Evolutionary conservation across 2,113 vertebrate genomes (phyloP), one percentile per base, ranked within the genome.

Genomic region (Phainopepla nitens): DNA sequence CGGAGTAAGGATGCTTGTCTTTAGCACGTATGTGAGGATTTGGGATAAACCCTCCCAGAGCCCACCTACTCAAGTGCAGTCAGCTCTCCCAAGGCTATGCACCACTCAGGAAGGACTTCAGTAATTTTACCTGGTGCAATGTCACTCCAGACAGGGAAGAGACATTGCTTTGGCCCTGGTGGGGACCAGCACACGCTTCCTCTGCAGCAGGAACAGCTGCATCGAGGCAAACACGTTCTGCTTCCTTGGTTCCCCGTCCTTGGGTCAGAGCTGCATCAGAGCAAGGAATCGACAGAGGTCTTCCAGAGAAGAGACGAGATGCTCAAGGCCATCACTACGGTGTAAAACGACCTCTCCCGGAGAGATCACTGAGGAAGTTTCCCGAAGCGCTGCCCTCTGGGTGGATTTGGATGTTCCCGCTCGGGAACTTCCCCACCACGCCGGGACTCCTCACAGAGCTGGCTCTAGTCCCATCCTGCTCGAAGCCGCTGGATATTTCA

Each of bases 21-120:
- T 36, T 15, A 33, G n/a, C 42, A 13, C 0, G 0, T 1, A 0
- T 5, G 33, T 24, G 42, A 69, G 50, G 24, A 22, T 36, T 41
- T 66, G 51, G 79, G 39, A 53, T 35, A 41, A 73, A 8, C 7
- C 14, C 49, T 45, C 33, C 22, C 62, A 17, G 39, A 61, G 27
- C 0, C 0, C 29, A 56, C 2, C 61, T 58, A 7, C 25, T 33
- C 17, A 7, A 15, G 23, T 2, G 7, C 33, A 33, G 5, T 42
- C 35, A 44, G 89, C 39, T 87, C 80, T 80, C 49, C 58, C 61
- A 19, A 15, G 31, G 20, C 45, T 71, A 18, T 15, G 54, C 39
- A 19, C 16, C 12, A 2, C 21, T 42, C 61, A 27, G 1, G 1
- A 39, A 51, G 57, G n/a, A 35, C 16, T 66, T 35, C 0, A 28